These are phyloP conservation scores for Temnothorax curvispinosus DNA, from an alignment of 1,140 invertebrate genomes.

Conservation along the genomic window DNA sequence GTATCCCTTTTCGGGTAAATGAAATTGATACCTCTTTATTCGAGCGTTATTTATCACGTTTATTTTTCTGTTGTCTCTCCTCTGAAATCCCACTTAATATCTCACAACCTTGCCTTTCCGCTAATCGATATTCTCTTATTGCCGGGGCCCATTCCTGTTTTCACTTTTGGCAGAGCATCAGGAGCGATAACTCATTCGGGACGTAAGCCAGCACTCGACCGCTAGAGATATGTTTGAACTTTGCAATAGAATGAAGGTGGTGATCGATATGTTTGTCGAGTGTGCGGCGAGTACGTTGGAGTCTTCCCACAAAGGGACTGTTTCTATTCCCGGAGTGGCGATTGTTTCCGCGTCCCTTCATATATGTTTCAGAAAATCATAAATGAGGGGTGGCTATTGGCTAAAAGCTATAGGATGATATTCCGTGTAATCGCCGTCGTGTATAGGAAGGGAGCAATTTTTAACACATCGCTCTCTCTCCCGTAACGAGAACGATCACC, in stretches of 20 bases:
- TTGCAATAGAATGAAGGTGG: slow-evolving; percentile 53
- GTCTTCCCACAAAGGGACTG: slow-evolving; percentile 11
- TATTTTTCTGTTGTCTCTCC: neutral
- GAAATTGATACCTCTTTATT: neutral
- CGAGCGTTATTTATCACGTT: slow-evolving; percentile 4
- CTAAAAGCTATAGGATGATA: neutral
- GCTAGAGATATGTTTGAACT: slow-evolving; percentile 59
- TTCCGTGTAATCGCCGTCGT: neutral
- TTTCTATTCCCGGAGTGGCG: slow-evolving; percentile 44
- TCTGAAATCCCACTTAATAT: slow-evolving; percentile 2
- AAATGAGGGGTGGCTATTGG: neutral
- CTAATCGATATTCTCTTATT: slow-evolving; percentile 38
- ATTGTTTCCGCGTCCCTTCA: slow-evolving; percentile 31
- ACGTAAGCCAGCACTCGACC: slow-evolving; percentile 52
- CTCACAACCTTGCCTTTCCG: neutral
- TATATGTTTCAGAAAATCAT: slow-evolving; percentile 33
- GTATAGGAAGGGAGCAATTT: slow-evolving; percentile 19
- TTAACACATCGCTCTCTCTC: slow-evolving; percentile 26
- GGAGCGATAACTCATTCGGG: slow-evolving; percentile 56
- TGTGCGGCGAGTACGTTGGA: slow-evolving; percentile 1
- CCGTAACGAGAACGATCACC: slow-evolving; percentile 36
- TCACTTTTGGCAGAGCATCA: slow-evolving; percentile 53
- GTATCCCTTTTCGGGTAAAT: neutral
- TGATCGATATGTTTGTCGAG: slow-evolving; percentile 61
- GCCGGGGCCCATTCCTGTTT: neutral